Evolutionary conservation across 2,888 invertebrate species (phyloP).

Genomic region (Adineta ricciae): DNA sequence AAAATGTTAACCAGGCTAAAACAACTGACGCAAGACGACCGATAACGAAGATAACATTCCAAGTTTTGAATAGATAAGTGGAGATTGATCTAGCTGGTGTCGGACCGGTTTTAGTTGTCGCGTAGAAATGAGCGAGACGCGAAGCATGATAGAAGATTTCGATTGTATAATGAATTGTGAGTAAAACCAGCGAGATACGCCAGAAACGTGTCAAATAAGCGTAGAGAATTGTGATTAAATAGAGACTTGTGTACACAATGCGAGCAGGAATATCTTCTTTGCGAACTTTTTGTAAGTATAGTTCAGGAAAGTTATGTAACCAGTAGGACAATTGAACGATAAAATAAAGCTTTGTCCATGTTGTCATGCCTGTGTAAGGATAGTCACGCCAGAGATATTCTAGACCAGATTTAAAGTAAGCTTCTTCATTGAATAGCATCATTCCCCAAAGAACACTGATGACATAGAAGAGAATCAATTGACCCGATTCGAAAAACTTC

Average conservation of each 20-base stretch:
- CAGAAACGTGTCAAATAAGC: slow-evolving; percentile 82
- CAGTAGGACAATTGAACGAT: too few relatives aligned
- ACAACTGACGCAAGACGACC: slow-evolving; percentile 65
- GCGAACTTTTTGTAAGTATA: slow-evolving; percentile 84
- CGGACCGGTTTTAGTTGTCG: slow-evolving; percentile 1
- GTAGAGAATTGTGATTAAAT: slow-evolving; percentile 68
- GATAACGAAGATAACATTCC: slow-evolving; percentile 71
- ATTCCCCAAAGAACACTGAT: slow-evolving; percentile 81
- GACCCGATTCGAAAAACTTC: slow-evolving; percentile 91
- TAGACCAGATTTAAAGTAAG: slow-evolving; percentile 55
- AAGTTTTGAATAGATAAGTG: slow-evolving; percentile 58
- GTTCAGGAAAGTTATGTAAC: slow-evolving; percentile 85
- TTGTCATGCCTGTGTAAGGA: slow-evolving; percentile 59
- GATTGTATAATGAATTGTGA: slow-evolving; percentile 77
- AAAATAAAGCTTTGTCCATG: slow-evolving; percentile 84
- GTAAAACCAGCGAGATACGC: slow-evolving; percentile 71
- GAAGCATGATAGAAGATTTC: slow-evolving; percentile 77
- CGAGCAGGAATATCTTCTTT: slow-evolving; percentile 76
- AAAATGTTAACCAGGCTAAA: slow-evolving; percentile 26
- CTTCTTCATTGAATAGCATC: slow-evolving; percentile 69
- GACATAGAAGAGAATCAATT: slow-evolving; percentile 77
- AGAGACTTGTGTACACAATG: slow-evolving; percentile 66
- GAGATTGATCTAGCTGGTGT: neutral
- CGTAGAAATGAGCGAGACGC: slow-evolving; percentile 66
- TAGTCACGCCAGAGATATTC: slow-evolving; percentile 67